phyloP scores from a whole-genome alignment of 2,113 vertebrate genomes.

The Acrocephalus arundinaceus region DNA sequence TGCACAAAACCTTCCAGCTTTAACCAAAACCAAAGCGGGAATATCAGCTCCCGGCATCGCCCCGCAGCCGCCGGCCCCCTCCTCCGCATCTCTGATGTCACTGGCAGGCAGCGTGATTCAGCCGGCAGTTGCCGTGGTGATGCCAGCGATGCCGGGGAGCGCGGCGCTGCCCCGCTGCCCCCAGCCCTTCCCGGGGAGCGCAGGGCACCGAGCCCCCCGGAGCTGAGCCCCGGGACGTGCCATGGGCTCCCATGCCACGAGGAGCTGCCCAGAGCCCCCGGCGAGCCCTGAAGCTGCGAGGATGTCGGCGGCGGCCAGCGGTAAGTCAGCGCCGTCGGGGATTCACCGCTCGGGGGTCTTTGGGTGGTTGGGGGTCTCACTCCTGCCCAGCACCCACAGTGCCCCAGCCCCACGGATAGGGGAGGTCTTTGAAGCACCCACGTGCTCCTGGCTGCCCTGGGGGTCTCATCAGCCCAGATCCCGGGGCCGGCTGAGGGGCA shows the following conservation, averaged over 20 bases:
- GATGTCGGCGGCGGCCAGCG: not conserved
- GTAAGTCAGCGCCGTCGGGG: not conserved
- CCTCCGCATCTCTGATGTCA: constrained; percentile 60
- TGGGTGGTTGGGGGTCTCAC: accelerated
- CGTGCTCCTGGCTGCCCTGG: not conserved
- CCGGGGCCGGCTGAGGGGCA: accelerated
- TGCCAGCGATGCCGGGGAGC: constrained; percentile 3
- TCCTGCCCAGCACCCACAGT: accelerated
- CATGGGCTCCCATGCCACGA: not conserved
- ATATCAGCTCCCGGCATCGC: not conserved
- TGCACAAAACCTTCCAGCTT: not conserved
- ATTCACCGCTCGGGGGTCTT: not conserved
- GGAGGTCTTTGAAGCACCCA: not conserved
- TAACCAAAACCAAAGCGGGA: not conserved
- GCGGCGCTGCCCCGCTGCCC: not conserved
- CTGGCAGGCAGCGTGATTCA: not conserved
- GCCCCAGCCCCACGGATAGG: accelerated
- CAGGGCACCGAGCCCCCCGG: not conserved
- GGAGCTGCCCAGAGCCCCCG: not conserved
- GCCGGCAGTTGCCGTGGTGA: constrained; percentile 51
- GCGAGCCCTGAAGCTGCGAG: not conserved
- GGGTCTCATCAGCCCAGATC: accelerated
- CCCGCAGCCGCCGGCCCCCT: not conserved
- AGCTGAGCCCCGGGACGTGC: not conserved
- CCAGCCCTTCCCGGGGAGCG: not conserved